Conservation (phyloP, 2,888 invertebrate genomes). For the Dasysyrphus albostriatus region DNA sequence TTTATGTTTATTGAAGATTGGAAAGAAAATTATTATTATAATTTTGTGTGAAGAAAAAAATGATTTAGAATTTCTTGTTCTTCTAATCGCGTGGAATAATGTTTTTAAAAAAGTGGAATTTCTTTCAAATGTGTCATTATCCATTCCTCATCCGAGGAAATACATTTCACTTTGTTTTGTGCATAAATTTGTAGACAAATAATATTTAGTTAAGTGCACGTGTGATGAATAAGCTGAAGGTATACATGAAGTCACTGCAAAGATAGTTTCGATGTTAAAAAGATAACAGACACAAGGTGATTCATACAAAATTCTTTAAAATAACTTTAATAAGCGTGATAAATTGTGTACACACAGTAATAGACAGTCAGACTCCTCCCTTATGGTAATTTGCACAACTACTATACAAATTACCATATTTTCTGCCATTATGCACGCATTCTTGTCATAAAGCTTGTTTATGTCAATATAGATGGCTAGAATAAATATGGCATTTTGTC, state of each 20-base stretch:
- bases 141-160: not conserved
- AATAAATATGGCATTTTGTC: too few species aligned
- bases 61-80: not conserved
- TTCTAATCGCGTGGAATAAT: constrained; percentile 3
- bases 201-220: not conserved
- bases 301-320: not conserved
- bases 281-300: constrained; percentile 7
- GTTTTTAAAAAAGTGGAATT: not conserved
- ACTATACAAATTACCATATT: too few species aligned
- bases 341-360: not conserved
- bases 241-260: not conserved
- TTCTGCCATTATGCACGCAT: too few species aligned
- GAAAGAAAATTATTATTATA: constrained; percentile 40
- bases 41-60: constrained; percentile 38
- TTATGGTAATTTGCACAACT: too few species aligned
- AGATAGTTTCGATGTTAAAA: constrained; percentile 27
- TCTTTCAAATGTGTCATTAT: constrained; percentile 10
- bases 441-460: too few species aligned
- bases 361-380: not conserved
- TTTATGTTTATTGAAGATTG: not conserved
- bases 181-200: not conserved
- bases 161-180: not conserved
- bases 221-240: not conserved
- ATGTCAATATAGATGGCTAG: too few species aligned
- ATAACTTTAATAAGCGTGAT: not conserved